Evolutionary conservation across 2,888 invertebrate species (phyloP).

Genomic region (Spisula subtruncata): DNA sequence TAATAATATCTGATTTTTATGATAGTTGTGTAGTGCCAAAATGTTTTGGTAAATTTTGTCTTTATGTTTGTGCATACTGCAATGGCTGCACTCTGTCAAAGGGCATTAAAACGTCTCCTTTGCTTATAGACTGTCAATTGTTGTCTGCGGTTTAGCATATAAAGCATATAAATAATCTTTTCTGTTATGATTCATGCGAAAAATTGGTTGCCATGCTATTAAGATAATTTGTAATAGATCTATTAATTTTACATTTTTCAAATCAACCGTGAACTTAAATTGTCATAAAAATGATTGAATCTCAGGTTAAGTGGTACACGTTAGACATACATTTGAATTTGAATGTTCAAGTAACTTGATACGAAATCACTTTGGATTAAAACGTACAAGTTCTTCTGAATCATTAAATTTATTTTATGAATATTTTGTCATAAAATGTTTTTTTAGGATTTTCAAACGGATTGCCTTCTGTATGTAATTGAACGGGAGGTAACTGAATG

Average conservation of each 20-base stretch:
- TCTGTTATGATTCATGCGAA: not conserved
- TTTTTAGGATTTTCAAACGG: not conserved
- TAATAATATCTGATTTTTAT: not conserved
- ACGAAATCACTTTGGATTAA: not conserved
- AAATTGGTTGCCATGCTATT: not conserved
- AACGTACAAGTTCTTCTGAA: not conserved
- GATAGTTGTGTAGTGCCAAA: not conserved
- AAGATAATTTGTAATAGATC: not conserved
- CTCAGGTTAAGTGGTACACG: no score
- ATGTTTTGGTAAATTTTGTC: not conserved
- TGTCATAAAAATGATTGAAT: no score
- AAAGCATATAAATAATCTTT: not conserved
- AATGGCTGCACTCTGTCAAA: not conserved
- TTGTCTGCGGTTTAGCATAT: not conserved
- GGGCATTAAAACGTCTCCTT: not conserved
- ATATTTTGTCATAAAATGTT: not conserved
- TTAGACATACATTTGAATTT: no score
- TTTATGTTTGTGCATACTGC: constrained; percentile 3
- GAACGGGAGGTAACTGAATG: no score
- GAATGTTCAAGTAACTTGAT: no score
- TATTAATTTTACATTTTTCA: no score
- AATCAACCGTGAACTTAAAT: no score
- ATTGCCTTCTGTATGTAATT: no score
- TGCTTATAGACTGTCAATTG: not conserved
- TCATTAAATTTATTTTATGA: not conserved